Percentiles rank a stretch among this genome's conserved stretches.
phyloP scores from a whole-genome alignment of 2,113 vertebrate species.

The Noturus placidus region DNA sequence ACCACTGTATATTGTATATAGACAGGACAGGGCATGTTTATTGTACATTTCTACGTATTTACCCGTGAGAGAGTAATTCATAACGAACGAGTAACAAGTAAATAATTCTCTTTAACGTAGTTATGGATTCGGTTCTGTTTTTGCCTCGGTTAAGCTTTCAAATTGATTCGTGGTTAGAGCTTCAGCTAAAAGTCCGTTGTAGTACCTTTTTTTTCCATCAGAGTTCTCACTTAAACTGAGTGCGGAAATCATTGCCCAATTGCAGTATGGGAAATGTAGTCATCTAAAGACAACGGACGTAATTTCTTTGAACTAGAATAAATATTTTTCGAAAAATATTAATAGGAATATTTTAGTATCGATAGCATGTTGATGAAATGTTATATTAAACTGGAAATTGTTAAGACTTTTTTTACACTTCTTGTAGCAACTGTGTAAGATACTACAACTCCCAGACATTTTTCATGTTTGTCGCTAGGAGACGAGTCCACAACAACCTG shows the following conservation, averaged over 20 bases:
- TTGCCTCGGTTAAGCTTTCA: too few species aligned
- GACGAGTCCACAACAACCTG: slow-evolving; percentile 24
- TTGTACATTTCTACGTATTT: background rate
- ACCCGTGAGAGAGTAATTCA: background rate
- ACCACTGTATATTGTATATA: too few species aligned
- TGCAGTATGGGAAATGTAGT: slow-evolving; percentile 40
- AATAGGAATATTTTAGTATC: background rate
- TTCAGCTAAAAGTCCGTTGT: background rate
- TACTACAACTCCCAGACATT: slow-evolving; percentile 29
- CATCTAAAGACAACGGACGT: background rate
- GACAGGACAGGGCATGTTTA: too few species aligned
- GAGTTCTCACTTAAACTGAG: background rate
- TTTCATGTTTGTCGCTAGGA: slow-evolving; percentile 35
- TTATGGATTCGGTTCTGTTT: too few species aligned
- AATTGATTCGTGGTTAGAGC: too few species aligned
- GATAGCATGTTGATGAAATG: background rate
- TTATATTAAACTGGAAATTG: background rate
- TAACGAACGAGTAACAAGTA: background rate
- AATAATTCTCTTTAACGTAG: background rate
- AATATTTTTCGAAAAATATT: background rate
- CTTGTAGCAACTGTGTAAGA: background rate
- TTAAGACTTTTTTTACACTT: background rate
- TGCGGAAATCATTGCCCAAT: background rate
- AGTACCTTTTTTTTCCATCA: background rate
- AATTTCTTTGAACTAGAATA: background rate